Base-by-base conservation (phyloP, 2,797 vertebrate genomes). In the Anabacerthia variegaticeps region DNA sequence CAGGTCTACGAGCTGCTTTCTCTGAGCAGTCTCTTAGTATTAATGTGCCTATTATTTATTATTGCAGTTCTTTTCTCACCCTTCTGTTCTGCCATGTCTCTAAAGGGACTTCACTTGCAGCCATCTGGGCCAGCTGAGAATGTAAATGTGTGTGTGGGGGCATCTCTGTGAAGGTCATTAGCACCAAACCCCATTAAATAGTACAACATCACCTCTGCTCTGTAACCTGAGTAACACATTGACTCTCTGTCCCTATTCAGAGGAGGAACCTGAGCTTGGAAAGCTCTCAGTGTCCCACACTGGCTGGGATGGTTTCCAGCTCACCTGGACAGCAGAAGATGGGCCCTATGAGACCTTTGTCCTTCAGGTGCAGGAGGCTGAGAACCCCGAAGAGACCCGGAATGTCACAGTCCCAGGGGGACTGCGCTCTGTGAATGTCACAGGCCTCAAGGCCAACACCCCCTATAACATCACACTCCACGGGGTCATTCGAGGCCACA, bases 331-430 rank as follows among this genome's bases (percentile, higher is more conserved):
- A 32, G 98, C 98, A 74, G 92, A 95, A 0, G 98, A 97, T 4
- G 98, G 98, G 86, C 97, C 98, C 69, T 99, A 98, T 98, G 98
- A 99, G 96, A 98, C 88, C 97, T 99, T 99, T 99, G 96, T 99
- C 95, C 94, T 99, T 96, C 98, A 99, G 98, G 98, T 99, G 97
- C 98, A 98, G 97, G 99, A 99, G 95, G 23, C 98, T 80, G 98
- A 98, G 73, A 97, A 97, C 62, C 93, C 98, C 1, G 96, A 97
- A 48, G 97, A 98, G n/a, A 92, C 88, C 82, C 95, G 96, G 93
- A 99, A 98, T 74, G 95, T 99, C 96, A 98, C 98, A 1, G 97
- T 99, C 56, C 98, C 98, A 0, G 98, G 99, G 20, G 97, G 96
- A 41, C 98, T 98, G 78, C 95, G 97, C 85, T 98, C 97, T 88